These are phyloP conservation scores for Petrocephalus schoutedeni DNA, from an alignment of 2,797 vertebrate species.

Conservation along the genomic window DNA sequence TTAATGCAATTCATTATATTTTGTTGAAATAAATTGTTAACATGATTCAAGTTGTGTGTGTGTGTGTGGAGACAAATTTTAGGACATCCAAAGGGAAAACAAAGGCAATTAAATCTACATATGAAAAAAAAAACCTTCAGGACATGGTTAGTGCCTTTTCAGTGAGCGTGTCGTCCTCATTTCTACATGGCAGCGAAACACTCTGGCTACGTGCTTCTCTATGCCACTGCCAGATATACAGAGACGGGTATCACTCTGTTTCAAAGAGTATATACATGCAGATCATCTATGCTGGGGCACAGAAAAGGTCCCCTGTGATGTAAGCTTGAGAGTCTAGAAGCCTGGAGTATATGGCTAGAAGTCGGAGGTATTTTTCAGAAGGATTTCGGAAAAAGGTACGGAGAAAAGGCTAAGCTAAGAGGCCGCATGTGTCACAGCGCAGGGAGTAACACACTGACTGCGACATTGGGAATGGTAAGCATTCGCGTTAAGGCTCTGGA, in stretches of 20 bases:
- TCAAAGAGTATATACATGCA: neutral
- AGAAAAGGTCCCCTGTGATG: neutral
- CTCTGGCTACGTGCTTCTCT: neutral
- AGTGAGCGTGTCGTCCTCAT: neutral
- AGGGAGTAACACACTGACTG: neutral
- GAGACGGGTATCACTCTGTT: neutral
- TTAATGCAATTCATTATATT: conserved; percentile 63
- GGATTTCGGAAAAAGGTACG: neutral
- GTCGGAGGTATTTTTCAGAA: neutral
- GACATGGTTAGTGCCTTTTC: neutral
- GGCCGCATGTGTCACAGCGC: neutral
- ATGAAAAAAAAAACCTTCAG: neutral
- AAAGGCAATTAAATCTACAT: neutral
- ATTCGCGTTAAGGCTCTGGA: conserved; percentile 13
- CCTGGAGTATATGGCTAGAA: neutral
- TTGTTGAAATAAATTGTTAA: conserved; percentile 73
- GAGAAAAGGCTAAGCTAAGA: neutral
- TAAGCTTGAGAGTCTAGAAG: neutral
- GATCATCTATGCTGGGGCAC: neutral
- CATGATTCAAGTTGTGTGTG: conserved; percentile 44
- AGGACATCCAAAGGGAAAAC: conserved; percentile 21
- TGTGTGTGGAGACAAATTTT: conserved; percentile 54
- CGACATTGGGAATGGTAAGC: neutral
- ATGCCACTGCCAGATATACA: neutral
- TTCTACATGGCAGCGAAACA: neutral